These are phyloP conservation scores for Rhopalosiphum padi DNA, from an alignment of 1,140 invertebrate species.

Conservation along the genomic window DNA sequence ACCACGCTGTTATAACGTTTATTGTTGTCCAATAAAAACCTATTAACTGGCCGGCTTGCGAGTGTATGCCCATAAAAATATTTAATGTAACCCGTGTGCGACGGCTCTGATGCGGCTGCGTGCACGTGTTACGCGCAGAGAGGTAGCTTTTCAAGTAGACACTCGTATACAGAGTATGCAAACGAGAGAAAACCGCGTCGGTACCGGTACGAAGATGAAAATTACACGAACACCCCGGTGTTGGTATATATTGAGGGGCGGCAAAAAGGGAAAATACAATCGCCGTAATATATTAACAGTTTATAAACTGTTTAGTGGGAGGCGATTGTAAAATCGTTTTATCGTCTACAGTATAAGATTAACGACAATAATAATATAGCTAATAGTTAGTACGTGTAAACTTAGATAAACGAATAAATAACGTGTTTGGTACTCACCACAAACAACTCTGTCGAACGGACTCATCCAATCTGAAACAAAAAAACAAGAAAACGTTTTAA, in stretches of 20 bases:
- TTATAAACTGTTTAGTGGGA: neutral
- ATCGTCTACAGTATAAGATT: neutral
- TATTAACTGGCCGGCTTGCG: conserved; percentile 28
- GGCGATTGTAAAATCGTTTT: neutral
- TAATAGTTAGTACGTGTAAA: neutral
- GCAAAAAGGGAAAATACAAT: neutral
- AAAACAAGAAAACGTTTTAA: conserved; percentile 59
- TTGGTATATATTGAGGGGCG: neutral
- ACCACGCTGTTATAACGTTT: neutral
- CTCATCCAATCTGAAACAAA: conserved; percentile 86
- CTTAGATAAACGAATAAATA: neutral
- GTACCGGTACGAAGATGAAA: neutral
- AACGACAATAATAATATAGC: neutral
- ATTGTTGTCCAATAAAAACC: conserved; percentile 56
- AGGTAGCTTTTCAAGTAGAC: neutral
- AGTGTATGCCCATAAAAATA: conserved; percentile 39
- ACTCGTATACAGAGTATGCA: neutral
- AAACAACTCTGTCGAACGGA: conserved; percentile 88
- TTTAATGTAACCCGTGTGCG: conserved; percentile 19
- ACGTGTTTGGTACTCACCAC: conserved; percentile 75
- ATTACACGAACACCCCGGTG: neutral
- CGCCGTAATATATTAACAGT: no score
- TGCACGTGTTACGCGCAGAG: conserved; percentile 10
- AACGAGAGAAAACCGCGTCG: neutral
- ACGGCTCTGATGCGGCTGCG: neutral